Evolutionary conservation across 2,888 invertebrate genomes (phyloP).

Genomic region (Alcis repandata): DNA sequence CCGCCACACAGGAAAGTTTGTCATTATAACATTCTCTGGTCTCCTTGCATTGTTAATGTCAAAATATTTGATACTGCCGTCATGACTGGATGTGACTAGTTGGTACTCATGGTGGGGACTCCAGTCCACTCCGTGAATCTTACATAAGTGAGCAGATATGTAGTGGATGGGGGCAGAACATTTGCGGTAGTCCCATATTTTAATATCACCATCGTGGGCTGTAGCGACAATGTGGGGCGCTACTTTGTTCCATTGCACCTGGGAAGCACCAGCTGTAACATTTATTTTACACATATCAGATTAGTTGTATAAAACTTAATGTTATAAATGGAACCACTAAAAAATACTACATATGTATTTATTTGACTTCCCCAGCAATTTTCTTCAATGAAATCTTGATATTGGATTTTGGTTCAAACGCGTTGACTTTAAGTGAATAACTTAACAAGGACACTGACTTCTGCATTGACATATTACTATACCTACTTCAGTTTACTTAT

Average conservation of each 20-base stretch:
- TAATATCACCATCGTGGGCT: slow-evolving; percentile 97
- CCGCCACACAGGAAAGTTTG: slow-evolving; percentile 96
- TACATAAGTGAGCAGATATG: slow-evolving; percentile 95
- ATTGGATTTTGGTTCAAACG: too few species aligned
- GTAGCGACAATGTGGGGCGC: slow-evolving; percentile 95
- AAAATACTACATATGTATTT: too few species aligned
- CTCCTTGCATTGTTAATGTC: slow-evolving; percentile 94
- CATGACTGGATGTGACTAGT: slow-evolving; percentile 96
- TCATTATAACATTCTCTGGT: slow-evolving; percentile 94
- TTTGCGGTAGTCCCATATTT: slow-evolving; percentile 98
- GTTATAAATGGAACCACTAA: too few species aligned
- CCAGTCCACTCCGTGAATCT: slow-evolving; percentile 98
- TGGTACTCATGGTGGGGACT: slow-evolving; percentile 94
- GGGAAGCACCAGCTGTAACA: slow-evolving; percentile 93
- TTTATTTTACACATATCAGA: too few species aligned
- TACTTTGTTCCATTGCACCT: slow-evolving; percentile 97
- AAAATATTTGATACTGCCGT: slow-evolving; percentile 97
- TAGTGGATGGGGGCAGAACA: slow-evolving; percentile 95
- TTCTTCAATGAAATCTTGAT: too few species aligned
- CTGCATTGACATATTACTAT: too few species aligned
- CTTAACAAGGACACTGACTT: too few species aligned
- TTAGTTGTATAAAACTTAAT: too few species aligned
- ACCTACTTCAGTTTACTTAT: too few species aligned
- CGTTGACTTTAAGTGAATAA: too few species aligned
- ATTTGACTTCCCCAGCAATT: too few species aligned